Percentiles rank a stretch among this genome's conserved stretches.
These are phyloP conservation scores for Thereva unica DNA, from an alignment of 2,888 invertebrate species.

Conservation along the genomic window DNA sequence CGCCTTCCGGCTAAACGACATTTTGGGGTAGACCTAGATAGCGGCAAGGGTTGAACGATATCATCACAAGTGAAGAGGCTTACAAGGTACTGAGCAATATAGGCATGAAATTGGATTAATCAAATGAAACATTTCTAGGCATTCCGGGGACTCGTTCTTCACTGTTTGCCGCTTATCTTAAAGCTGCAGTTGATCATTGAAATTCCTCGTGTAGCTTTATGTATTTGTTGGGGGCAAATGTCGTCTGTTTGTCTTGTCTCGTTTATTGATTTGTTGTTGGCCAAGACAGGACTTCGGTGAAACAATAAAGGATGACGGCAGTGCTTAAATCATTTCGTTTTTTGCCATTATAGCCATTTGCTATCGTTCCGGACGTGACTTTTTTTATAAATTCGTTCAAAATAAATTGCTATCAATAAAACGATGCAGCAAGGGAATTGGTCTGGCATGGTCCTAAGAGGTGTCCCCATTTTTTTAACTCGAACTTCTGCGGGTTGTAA, in stretches of 20 bases:
- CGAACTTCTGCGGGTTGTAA: too few relatives aligned
- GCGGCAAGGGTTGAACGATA: conserved; percentile 16
- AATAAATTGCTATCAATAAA: conserved; percentile 24
- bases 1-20: conserved; percentile 7
- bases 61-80: neutral
- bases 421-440: neutral
- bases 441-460: too few relatives aligned
- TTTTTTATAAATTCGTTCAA: conserved; percentile 25
- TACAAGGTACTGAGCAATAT: neutral
- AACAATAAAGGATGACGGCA: conserved; percentile 3
- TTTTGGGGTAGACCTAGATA: neutral
- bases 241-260: neutral
- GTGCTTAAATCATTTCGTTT: conserved; percentile 26
- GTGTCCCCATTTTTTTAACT: too few relatives aligned
- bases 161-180: neutral
- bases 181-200: too few relatives aligned
- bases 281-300: neutral
- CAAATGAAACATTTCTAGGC: conserved; percentile 20
- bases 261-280: conserved; percentile 28
- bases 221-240: too few relatives aligned
- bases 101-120: conserved; percentile 9
- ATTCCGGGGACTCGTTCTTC: neutral
- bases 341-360: conserved; percentile 24
- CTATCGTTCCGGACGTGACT: conserved; percentile 25
- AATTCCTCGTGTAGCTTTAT: too few relatives aligned